These are phyloP conservation scores for Melanophora roralis DNA, from an alignment of 2,888 invertebrate genomes.

Conservation along the genomic window DNA sequence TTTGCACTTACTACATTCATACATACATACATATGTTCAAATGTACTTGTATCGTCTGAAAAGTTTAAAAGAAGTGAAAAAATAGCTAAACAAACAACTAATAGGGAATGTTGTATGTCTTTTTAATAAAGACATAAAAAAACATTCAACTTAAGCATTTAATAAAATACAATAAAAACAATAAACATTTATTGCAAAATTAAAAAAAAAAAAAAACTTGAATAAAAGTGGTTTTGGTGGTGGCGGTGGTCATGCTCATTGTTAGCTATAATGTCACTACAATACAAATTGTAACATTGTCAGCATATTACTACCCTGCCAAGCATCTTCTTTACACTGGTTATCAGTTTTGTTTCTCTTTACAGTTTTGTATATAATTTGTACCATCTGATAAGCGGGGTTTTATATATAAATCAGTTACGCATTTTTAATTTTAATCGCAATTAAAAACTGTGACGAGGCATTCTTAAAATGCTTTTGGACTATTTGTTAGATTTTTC, in stretches of 20 bases:
- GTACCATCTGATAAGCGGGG: too few species aligned
- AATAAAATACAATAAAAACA: conserved; percentile 42
- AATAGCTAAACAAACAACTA: conserved; percentile 16
- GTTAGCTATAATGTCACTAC: conserved; percentile 6
- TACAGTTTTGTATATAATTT: too few species aligned
- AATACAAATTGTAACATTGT: conserved; percentile 5
- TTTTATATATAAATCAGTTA: too few species aligned
- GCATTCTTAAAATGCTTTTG: too few species aligned
- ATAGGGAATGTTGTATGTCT: conserved; percentile 38
- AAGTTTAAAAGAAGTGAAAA: not conserved
- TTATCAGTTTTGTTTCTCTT: not conserved
- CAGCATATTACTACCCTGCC: conserved; percentile 2
- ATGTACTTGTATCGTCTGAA: not conserved
- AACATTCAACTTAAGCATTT: conserved; percentile 37
- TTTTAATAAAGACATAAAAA: conserved; percentile 13
- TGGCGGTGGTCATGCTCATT: conserved; percentile 20
- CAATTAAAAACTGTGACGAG: too few species aligned
- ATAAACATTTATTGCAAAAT: conserved; percentile 38
- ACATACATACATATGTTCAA: not conserved
- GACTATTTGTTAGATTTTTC: too few species aligned
- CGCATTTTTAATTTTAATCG: too few species aligned
- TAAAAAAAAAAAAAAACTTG: not conserved
- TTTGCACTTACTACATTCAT: not conserved
- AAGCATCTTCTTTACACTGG: conserved; percentile 13
- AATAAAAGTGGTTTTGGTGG: not conserved